These are phyloP conservation scores for Enteromius anoplus DNA, from an alignment of 2,797 vertebrate genomes.

Conservation along the genomic window DNA sequence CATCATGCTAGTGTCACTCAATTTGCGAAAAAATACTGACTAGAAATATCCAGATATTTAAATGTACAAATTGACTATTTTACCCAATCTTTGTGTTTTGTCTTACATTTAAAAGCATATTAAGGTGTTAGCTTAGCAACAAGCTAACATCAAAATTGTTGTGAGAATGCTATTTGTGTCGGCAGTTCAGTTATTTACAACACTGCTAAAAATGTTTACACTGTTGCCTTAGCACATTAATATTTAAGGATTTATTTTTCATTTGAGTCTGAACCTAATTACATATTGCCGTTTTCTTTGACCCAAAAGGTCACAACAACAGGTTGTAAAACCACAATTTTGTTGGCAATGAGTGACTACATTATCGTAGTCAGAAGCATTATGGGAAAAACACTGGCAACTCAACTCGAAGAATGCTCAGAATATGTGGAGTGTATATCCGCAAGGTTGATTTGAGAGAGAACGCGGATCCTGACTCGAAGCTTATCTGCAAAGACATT, in stretches of 20 bases:
- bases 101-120: background rate
- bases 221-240: background rate
- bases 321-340: background rate
- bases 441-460: conserved; percentile 8
- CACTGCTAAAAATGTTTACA: background rate
- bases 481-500: conserved; percentile 47
- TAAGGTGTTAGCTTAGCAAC: background rate
- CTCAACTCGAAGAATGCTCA: background rate
- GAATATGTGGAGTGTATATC: conserved; percentile 6
- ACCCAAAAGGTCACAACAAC: background rate
- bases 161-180: background rate
- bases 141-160: background rate
- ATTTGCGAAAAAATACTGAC: background rate
- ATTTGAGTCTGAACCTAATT: background rate
- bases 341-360: background rate
- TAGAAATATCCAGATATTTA: background rate
- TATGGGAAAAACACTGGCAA: conserved; percentile 12
- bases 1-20: background rate
- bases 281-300: background rate
- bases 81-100: background rate
- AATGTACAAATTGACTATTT: too few species aligned
- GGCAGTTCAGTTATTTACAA: background rate
- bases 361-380: conserved; percentile 8
- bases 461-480: conserved; percentile 13
- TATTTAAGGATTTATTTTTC: background rate